Percentiles rank a stretch among this genome's conserved stretches.
These are phyloP conservation scores for Clamator glandarius DNA, from an alignment of 2,797 vertebrate species.

Conservation along the genomic window DNA sequence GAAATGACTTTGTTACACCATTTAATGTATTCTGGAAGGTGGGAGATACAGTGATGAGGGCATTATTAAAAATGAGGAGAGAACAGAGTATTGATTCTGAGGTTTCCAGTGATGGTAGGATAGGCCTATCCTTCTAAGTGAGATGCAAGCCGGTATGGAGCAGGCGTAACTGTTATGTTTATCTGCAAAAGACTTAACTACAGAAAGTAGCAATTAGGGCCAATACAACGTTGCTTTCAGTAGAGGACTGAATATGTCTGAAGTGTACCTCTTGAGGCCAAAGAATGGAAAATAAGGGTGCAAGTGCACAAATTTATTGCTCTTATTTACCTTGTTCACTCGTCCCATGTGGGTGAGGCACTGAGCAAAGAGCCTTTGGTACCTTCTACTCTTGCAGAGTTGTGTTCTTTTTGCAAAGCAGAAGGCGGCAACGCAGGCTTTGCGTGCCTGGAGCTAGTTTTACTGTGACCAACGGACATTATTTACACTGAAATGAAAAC, in stretches of 20 bases:
- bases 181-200: background rate
- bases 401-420: background rate
- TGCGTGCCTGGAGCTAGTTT: background rate
- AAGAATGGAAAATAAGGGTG: background rate
- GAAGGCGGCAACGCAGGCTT: background rate
- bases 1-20: background rate
- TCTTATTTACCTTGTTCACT: background rate
- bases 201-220: background rate
- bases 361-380: background rate
- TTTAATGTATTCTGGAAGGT: background rate
- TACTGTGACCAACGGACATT: background rate
- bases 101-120: background rate
- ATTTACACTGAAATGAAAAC: conserved; percentile 1
- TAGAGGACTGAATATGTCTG: background rate
- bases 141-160: background rate
- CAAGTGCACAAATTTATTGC: background rate
- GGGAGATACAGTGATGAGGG: background rate
- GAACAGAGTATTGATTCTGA: background rate
- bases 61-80: background rate
- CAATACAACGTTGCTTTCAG: background rate
- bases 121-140: background rate
- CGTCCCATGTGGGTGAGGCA: background rate
- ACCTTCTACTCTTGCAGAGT: background rate
- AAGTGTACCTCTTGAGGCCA: background rate
- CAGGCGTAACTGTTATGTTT: background rate